phyloP scores from a whole-genome alignment of 35 echinoderm and acorn worm genomes.

The Apostichopus parvimensis region DNA sequence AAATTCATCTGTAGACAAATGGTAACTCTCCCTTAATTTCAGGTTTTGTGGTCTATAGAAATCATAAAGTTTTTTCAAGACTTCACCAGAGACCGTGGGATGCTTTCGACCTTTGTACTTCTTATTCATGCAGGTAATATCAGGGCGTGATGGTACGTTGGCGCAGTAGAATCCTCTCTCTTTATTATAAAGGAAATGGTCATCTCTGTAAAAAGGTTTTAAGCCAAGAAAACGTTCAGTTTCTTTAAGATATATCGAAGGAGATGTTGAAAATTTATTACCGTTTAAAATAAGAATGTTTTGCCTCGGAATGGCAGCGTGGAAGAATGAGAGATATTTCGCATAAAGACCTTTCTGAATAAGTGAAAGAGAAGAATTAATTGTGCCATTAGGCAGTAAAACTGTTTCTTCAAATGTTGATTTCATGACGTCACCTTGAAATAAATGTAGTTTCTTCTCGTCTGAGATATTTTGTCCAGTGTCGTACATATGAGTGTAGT shows the following conservation, averaged over 20 bases:
- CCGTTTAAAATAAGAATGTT: conserved; percentile 56
- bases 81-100: neutral
- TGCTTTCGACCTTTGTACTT: conserved; percentile 44
- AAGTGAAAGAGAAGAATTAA: conserved; percentile 38
- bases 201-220: conserved; percentile 14
- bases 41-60: conserved; percentile 42
- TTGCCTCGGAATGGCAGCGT: conserved; percentile 1
- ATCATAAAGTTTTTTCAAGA: conserved; percentile 21
- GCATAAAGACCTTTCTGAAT: conserved; percentile 52
- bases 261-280: conserved; percentile 27
- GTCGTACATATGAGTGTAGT: conserved; percentile 44
- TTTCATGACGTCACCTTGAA: conserved; percentile 22
- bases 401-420: conserved; percentile 49
- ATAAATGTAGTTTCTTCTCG: neutral
- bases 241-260: conserved; percentile 3
- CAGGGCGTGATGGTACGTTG: neutral
- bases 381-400: conserved; percentile 27
- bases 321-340: conserved; percentile 34
- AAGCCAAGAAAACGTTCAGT: conserved; percentile 49
- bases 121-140: conserved; percentile 10
- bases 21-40: neutral
- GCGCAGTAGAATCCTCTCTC: conserved; percentile 44
- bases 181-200: conserved; percentile 45
- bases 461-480: neutral
- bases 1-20: conserved; percentile 16